A percentile compares a stretch with the other conserved stretches of the same genome.
Evolutionary conservation across 64 coral and sea anemone genomes (phyloP).

Genomic region (Catalaphyllia jardinei): DNA sequence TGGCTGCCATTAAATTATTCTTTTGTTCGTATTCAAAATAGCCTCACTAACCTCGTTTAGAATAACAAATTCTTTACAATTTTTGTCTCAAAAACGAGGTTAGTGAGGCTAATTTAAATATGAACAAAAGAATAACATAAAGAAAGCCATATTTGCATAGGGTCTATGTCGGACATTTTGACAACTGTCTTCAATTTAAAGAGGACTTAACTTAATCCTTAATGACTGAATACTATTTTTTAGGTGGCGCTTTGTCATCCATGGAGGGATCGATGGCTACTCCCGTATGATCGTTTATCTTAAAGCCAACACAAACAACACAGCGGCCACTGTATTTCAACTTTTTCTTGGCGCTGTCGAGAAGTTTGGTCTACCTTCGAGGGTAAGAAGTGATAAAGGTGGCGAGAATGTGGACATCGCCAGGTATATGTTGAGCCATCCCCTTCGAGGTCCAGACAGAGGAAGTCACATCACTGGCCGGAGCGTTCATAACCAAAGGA

Average conservation of each 20-base stretch:
- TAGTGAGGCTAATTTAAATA: too few species aligned
- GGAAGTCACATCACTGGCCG: constrained; percentile 36
- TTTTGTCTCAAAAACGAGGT: too few species aligned
- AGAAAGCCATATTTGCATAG: too few species aligned
- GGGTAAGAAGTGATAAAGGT: constrained; percentile 29
- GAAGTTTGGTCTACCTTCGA: constrained; percentile 39
- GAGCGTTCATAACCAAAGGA: constrained; percentile 50
- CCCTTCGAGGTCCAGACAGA: neutral
- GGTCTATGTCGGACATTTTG: too few species aligned
- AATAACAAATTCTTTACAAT: too few species aligned
- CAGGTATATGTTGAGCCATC: constrained; percentile 19
- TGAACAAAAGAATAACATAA: too few species aligned
- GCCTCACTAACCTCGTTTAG: too few species aligned
- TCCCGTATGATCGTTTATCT: constrained; percentile 22
- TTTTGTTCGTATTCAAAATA: too few species aligned
- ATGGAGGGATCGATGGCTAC: constrained; percentile 28
- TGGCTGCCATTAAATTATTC: too few species aligned
- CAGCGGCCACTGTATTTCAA: neutral
- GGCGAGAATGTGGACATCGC: constrained; percentile 35
- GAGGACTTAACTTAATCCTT: too few species aligned
- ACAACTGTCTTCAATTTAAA: too few species aligned
- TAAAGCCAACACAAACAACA: constrained; percentile 26
- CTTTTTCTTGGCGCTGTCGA: neutral
- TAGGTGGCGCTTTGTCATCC: constrained; percentile 34
- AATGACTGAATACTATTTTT: neutral